Percentiles rank a stretch among this genome's conserved stretches.
Evolutionary conservation across 2,888 invertebrate species (phyloP).

Genomic region (Thymelicus lineola): DNA sequence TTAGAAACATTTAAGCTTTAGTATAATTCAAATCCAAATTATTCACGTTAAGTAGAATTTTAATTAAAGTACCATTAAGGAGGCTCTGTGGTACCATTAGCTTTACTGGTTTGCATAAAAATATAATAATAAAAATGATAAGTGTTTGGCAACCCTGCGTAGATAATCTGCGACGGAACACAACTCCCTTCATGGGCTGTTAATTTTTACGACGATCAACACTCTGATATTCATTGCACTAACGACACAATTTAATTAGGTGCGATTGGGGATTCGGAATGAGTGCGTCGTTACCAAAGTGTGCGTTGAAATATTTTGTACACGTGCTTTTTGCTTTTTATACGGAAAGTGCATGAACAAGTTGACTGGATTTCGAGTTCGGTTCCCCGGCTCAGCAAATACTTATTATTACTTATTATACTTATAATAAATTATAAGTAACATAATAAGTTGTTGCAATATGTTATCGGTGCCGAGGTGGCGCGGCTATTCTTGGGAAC

Average conservation of each 20-base stretch:
- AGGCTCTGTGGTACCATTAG: not conserved
- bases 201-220: constrained; percentile 41
- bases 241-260: constrained; percentile 22
- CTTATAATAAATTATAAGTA: too few relatives aligned
- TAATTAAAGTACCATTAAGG: not conserved
- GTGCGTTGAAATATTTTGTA: not conserved
- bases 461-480: not conserved
- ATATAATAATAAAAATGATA: not conserved
- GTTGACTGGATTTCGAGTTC: too few relatives aligned
- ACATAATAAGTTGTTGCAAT: too few relatives aligned
- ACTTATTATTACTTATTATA: too few relatives aligned
- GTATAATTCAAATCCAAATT: not conserved
- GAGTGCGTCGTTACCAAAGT: not conserved
- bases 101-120: not conserved
- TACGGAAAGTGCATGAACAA: too few relatives aligned
- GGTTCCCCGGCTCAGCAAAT: too few relatives aligned
- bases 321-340: too few relatives aligned
- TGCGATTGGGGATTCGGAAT: not conserved
- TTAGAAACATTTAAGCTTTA: not conserved
- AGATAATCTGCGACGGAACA: constrained; percentile 13
- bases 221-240: constrained; percentile 31
- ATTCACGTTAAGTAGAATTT: not conserved
- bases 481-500: not conserved
- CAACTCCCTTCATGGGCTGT: constrained; percentile 40
- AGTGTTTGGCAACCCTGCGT: constrained; percentile 1